Conservation (phyloP, 2,113 vertebrate genomes). For the Haliaeetus leucogaster region DNA sequence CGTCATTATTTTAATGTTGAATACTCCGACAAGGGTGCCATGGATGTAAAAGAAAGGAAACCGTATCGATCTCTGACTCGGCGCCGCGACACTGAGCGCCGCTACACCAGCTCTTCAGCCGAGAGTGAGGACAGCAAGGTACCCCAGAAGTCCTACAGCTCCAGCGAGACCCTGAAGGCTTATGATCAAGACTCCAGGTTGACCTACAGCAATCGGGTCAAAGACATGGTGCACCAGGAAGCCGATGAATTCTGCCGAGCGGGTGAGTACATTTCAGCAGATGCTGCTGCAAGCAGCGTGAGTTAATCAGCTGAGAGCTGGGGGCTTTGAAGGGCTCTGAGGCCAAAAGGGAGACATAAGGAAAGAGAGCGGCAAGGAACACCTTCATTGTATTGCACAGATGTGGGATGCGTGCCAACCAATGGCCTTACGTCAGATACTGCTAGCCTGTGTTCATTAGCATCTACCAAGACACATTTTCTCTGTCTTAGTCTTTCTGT, state of each 20-base stretch:
- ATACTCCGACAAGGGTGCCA: constrained; percentile 76
- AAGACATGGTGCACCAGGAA: constrained; percentile 94
- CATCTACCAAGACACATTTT: not conserved
- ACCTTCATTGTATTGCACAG: not conserved
- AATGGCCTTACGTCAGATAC: not conserved
- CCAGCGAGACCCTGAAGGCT: constrained; percentile 97
- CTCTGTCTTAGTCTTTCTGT: not conserved
- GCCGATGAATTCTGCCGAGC: constrained; percentile 88
- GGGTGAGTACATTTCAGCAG: constrained; percentile 72
- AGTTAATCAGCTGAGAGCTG: not conserved
- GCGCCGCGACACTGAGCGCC: constrained; percentile 88
- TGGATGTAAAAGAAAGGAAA: constrained; percentile 97
- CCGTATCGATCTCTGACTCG: constrained; percentile 95
- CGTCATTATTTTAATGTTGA: constrained; percentile 80
- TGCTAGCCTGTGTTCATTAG: not conserved
- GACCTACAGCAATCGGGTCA: constrained; percentile 82
- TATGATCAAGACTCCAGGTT: constrained; percentile 93
- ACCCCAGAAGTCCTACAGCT: constrained; percentile 95
- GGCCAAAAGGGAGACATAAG: not conserved
- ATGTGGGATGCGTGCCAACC: fast-evolving
- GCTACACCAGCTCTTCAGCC: constrained; percentile 92
- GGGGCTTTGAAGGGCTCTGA: not conserved
- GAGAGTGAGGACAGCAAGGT: constrained; percentile 92
- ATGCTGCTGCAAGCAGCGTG: fast-evolving
- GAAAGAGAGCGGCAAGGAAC: not conserved